phyloP scores from a whole-genome alignment of 2,888 invertebrate genomes.

The Hydroisotoma schaefferi region DNA sequence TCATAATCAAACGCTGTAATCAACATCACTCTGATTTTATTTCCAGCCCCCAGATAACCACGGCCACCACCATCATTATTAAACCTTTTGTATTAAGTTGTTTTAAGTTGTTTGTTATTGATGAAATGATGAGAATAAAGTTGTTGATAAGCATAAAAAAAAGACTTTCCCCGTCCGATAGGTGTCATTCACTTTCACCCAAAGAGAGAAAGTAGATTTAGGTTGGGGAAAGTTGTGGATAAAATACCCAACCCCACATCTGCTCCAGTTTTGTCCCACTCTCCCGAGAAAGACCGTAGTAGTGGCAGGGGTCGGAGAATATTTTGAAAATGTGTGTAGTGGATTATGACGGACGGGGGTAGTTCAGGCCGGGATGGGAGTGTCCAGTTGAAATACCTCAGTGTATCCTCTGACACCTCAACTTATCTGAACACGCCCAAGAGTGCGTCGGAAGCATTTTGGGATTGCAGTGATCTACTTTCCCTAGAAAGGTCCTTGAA shows the following conservation, averaged over 20 bases:
- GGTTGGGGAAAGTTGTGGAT: not conserved
- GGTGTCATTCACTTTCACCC: not conserved
- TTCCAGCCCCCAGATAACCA: conserved; percentile 25
- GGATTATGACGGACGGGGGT: conserved; percentile 15
- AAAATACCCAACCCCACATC: conserved; percentile 6
- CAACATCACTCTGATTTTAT: not conserved
- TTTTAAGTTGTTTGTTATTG: not conserved
- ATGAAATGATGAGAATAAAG: conserved; percentile 7
- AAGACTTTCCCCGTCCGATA: not conserved
- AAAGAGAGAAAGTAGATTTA: conserved; percentile 3
- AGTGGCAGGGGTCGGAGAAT: not conserved
- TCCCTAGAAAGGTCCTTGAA: conserved; percentile 33
- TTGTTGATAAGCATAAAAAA: not conserved
- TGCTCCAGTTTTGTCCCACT: conserved; percentile 1
- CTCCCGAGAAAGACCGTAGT: conserved; percentile 4
- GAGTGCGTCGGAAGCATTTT: conserved; percentile 29
- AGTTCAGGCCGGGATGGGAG: conserved; percentile 5
- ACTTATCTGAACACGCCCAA: not conserved
- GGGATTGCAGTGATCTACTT: conserved; percentile 41
- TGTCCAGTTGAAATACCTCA: conserved; percentile 9
- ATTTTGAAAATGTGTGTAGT: conserved; percentile 8
- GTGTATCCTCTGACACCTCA: conserved; percentile 2
- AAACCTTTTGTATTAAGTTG: too few relatives aligned
- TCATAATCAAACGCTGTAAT: not conserved
- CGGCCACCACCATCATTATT: conserved; percentile 12